These are phyloP conservation scores for Siniperca knerii DNA, from an alignment of 2,113 vertebrate genomes.

Conservation along the genomic window DNA sequence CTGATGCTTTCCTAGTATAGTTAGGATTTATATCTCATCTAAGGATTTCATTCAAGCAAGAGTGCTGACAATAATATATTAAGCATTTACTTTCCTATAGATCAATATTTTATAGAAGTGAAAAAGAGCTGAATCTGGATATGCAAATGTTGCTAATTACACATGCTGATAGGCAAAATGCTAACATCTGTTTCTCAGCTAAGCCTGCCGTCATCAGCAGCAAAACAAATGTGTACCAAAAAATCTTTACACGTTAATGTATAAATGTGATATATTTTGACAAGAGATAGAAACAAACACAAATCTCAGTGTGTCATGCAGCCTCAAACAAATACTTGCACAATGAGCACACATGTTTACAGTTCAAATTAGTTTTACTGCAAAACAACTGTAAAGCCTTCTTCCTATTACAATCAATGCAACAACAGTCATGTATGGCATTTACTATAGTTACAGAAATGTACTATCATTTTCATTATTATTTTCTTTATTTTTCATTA, in stretches of 20 bases:
- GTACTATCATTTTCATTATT: background rate
- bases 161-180: conserved; percentile 85
- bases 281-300: conserved; percentile 77
- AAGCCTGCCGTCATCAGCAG: conserved; percentile 72
- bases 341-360: conserved; percentile 68
- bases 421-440: background rate
- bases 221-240: conserved; percentile 69
- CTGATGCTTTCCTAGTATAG: background rate
- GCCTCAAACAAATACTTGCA: conserved; percentile 78
- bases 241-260: conserved; percentile 68
- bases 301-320: conserved; percentile 63
- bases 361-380: conserved; percentile 57
- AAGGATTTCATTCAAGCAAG: background rate
- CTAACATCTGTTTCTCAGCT: conserved; percentile 85
- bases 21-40: conserved; percentile 3
- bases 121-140: conserved; percentile 72
- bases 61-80: conserved; percentile 21
- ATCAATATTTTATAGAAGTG: conserved; percentile 76
- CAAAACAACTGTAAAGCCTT: conserved; percentile 45
- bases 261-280: conserved; percentile 79
- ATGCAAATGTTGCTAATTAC: conserved; percentile 87
- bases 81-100: conserved; percentile 50
- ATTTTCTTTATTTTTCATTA: background rate
- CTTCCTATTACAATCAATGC: background rate
- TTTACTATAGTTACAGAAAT: background rate